phyloP scores from a whole-genome alignment of 2,113 vertebrate species.

The Glaucidium brasilianum region DNA sequence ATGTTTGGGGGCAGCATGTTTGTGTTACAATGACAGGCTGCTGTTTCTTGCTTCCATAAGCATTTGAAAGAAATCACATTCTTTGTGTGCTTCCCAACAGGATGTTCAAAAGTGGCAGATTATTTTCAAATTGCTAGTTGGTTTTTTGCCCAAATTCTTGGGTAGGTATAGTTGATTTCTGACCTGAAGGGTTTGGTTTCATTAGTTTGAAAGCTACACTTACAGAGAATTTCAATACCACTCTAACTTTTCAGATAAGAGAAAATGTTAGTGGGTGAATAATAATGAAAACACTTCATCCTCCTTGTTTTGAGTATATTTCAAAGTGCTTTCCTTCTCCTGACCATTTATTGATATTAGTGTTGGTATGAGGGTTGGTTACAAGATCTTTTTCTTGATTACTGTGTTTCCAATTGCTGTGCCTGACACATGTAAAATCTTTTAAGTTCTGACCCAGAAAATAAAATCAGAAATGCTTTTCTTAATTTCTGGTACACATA shows the following conservation, averaged over 20 bases:
- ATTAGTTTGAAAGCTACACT: neutral
- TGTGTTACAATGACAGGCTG: neutral
- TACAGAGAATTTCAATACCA: neutral
- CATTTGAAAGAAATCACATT: neutral
- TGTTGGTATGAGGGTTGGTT: neutral
- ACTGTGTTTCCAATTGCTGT: neutral
- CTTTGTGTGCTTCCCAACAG: neutral
- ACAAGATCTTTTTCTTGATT: neutral
- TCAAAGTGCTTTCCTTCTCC: neutral
- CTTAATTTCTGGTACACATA: neutral
- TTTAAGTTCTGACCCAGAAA: neutral
- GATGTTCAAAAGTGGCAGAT: neutral
- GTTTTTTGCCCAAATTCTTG: neutral
- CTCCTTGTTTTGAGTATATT: neutral
- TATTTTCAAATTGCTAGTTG: neutral
- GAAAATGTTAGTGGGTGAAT: neutral
- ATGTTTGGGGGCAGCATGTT: neutral
- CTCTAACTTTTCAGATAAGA: neutral
- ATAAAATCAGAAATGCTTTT: neutral
- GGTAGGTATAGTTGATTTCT: neutral
- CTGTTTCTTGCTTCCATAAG: neutral
- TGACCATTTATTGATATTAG: neutral
- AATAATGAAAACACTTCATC: neutral
- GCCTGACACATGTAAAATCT: neutral
- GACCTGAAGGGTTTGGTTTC: neutral